Evolutionary conservation across 2,888 invertebrate genomes (phyloP).

Genomic region (Acanthopleura granulata): DNA sequence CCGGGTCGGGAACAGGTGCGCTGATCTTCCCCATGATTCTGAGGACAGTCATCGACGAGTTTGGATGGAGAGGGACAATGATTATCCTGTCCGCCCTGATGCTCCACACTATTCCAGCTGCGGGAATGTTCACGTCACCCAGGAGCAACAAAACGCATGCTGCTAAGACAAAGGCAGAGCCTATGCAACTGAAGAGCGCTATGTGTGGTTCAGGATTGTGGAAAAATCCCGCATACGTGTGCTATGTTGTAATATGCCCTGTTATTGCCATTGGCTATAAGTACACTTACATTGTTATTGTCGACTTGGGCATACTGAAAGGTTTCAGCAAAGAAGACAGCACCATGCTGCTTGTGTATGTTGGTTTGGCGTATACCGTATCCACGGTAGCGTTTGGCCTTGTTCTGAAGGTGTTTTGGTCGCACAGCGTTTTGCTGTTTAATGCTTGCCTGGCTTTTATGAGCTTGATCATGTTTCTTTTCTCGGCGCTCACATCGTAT

Average conservation of each 20-base stretch:
- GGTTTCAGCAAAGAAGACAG: constrained; percentile 1
- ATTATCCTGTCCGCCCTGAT: background rate
- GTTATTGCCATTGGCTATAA: background rate
- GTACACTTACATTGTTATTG: constrained; percentile 1
- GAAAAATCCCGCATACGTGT: constrained; percentile 8
- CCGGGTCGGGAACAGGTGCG: background rate
- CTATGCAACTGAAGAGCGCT: background rate
- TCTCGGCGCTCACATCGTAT: background rate
- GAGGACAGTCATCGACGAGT: background rate
- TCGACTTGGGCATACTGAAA: background rate
- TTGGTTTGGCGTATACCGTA: background rate
- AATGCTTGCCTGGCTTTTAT: background rate
- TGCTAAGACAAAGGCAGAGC: background rate
- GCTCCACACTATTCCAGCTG: background rate
- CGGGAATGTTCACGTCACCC: background rate
- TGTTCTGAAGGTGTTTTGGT: background rate
- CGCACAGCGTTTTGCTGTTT: constrained; percentile 3
- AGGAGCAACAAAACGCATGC: background rate
- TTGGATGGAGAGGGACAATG: constrained; percentile 12
- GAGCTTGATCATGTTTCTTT: background rate
- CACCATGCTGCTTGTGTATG: background rate
- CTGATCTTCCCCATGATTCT: background rate
- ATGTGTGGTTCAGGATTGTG: background rate
- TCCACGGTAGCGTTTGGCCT: background rate
- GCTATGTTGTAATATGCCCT: background rate